Conservation (phyloP, 2,113 vertebrate species). For the human (Homo sapiens) region GRCh38 chr7:141411501-141412000, state of each 20-base stretch:
- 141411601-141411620: background rate
- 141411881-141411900: background rate
- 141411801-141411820: background rate
- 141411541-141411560: background rate
- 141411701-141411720: background rate
- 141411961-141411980: background rate
- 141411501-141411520: background rate
- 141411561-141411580: background rate
- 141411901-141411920: background rate
- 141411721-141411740: background rate
- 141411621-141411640: background rate
- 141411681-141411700: background rate
- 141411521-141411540: background rate
- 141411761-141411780: background rate
- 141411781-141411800: background rate
- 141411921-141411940: background rate
- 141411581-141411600: background rate
- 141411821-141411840: background rate
- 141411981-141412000: background rate
- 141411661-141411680: background rate
- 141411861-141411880: background rate
- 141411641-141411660: background rate
- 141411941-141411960: rapidly evolving
- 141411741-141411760: background rate
- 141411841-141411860: background rate